Percentiles rank a stretch among this genome's conserved stretches.
Evolutionary conservation across 2,113 vertebrate genomes (phyloP).

Genomic region (Hylia prasina): DNA sequence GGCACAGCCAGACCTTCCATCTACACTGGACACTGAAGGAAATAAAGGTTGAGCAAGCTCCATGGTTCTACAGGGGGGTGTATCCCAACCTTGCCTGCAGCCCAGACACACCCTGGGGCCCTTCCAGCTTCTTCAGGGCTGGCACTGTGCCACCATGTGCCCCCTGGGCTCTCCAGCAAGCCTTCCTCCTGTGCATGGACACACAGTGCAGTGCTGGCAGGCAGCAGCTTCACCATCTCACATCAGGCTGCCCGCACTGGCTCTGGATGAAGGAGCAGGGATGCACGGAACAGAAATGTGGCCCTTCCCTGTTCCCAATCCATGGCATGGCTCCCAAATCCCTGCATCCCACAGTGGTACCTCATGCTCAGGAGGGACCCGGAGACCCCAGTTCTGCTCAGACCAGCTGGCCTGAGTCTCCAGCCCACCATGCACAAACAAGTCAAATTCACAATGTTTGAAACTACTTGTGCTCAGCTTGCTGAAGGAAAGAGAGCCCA

Average conservation of each 20-base stretch:
- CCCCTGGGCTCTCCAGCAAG: not conserved
- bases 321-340: not conserved
- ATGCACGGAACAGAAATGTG: fast-evolving
- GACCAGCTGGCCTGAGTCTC: not conserved
- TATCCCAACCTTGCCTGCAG: not conserved
- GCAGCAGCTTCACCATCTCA: not conserved
- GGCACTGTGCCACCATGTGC: not conserved
- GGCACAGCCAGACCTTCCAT: not conserved
- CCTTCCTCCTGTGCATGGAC: fast-evolving
- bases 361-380: not conserved
- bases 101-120: not conserved
- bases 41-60: not conserved
- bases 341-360: not conserved
- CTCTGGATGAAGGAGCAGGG: not conserved
- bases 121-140: not conserved
- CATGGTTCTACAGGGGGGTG: not conserved
- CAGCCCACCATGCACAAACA: fast-evolving
- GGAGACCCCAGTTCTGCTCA: not conserved
- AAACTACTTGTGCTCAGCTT: not conserved
- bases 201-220: not conserved
- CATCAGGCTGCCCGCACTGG: not conserved
- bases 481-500: not conserved
- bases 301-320: not conserved
- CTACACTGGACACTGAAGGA: not conserved
- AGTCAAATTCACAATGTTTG: not conserved